Conservation (phyloP, 2,113 vertebrate genomes). For the Oryzias javanicus region DNA sequence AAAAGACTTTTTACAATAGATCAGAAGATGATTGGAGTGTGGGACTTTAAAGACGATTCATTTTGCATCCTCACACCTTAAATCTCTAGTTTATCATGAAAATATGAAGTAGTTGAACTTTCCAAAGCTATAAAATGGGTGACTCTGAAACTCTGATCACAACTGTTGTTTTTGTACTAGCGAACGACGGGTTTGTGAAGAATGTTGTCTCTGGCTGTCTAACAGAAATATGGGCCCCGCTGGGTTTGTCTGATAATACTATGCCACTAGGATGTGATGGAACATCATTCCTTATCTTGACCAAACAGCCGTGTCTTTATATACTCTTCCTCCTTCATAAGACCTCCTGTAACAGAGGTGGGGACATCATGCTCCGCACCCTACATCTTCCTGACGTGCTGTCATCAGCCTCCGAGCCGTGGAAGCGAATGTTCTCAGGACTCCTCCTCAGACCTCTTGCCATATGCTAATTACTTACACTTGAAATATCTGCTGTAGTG, state of each 20-base stretch:
- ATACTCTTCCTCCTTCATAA: constrained; percentile 12
- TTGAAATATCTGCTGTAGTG: constrained; percentile 38
- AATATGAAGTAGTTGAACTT: no score
- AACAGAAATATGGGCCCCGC: constrained; percentile 18
- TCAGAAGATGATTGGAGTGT: no score
- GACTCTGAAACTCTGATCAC: constrained; percentile 3
- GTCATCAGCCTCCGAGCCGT: constrained; percentile 19
- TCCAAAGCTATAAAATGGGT: not conserved
- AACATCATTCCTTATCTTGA: constrained; percentile 44
- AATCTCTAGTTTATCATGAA: no score
- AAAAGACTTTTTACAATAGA: no score
- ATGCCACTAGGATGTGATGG: constrained; percentile 25
- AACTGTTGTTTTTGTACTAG: constrained; percentile 3
- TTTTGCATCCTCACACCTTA: no score
- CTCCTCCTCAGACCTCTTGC: constrained; percentile 18
- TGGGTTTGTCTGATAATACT: constrained; percentile 27
- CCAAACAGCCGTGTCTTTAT: constrained; percentile 29
- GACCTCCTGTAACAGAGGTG: constrained; percentile 33
- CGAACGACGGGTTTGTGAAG: constrained; percentile 13
- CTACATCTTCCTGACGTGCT: constrained; percentile 34
- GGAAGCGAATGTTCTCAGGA: constrained; percentile 9
- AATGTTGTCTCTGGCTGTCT: constrained; percentile 8
- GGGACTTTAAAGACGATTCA: no score
- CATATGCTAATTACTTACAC: constrained; percentile 42
- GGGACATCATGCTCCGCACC: constrained; percentile 21